Evolutionary conservation across 2,888 invertebrate genomes (phyloP).

Genomic region (Troides aeacus): DNA sequence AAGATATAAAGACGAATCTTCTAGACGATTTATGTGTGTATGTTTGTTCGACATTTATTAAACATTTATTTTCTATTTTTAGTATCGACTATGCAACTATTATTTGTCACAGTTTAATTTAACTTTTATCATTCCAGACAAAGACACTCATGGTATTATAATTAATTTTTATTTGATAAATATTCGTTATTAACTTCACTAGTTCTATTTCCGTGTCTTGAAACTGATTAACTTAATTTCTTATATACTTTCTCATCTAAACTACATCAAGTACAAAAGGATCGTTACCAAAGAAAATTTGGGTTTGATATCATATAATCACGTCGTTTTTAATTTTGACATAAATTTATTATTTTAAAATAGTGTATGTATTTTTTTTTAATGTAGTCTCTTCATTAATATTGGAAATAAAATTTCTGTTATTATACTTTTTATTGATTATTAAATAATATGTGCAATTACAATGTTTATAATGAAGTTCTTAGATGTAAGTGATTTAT

Average conservation of each 20-base stretch:
- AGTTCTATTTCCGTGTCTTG: background rate
- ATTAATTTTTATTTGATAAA: constrained; percentile 4
- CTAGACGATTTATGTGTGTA: constrained; percentile 20
- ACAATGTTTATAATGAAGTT: background rate
- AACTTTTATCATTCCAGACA: constrained; percentile 9
- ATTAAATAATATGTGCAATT: background rate
- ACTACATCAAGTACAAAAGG: constrained; percentile 48
- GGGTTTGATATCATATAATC: constrained; percentile 30
- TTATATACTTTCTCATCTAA: constrained; percentile 18
- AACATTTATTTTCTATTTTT: background rate
- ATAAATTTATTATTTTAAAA: constrained; percentile 1
- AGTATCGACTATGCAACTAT: background rate
- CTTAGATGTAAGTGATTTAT: background rate
- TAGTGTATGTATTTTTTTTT: background rate
- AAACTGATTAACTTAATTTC: background rate
- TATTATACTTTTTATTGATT: background rate
- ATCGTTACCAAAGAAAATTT: constrained; percentile 49
- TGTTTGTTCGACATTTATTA: constrained; percentile 9
- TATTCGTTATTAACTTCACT: background rate
- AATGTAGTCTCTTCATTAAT: background rate
- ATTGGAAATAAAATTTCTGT: no score
- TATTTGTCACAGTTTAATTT: background rate
- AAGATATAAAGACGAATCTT: constrained; percentile 20
- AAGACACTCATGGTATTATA: background rate
- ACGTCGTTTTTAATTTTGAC: constrained; percentile 12